Evolutionary conservation across 1,140 invertebrate genomes (phyloP), one percentile per base, ranked within the genome.

Genomic region (Gonatopus flavifemur): DNA sequence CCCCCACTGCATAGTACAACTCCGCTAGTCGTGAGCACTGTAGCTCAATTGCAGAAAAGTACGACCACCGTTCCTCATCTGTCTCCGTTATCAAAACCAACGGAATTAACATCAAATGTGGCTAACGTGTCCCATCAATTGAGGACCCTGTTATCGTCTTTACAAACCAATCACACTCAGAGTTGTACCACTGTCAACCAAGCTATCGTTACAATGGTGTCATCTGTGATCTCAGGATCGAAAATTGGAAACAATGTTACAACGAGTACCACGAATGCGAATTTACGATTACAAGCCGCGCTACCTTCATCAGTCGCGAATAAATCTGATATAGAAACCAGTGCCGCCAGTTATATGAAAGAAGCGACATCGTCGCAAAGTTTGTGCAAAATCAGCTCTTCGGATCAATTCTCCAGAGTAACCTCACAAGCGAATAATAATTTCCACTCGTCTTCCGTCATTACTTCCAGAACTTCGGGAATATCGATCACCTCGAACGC

Each of bases 121-220:
- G 85, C 82, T 0, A 87, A 85, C 59, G 85, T 83, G 0, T 86
- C 85, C 2, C 84, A 87, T 64, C 86, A 87, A 57, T 52, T 87
- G 30, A 69, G 84, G 10, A 84, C 65, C 8, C 49, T 78, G 9
- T 32, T 78, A 1, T 78, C 76, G 1, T 78, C 75, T 3, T 36
- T 77, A 19, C 73, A 77, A 19, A 62, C 64, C 0, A 77, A 73
- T 48, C 57, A 74, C 24, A 55, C 68, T 0, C 71, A 74, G 37
- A 67, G 58, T n/a, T 74, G 66, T 21, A 49, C 66, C 3, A 62
- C 63, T 0, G 37, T 61, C 1, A 51, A 65, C n/a, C 72, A 70
- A 43, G 59, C 57, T 1, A 48, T 69, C 10, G 62, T 64, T 0
- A 68, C 81, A 3, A 81, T 85, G 35, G 80, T 86, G 56, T 85